Conservation (phyloP, 2,888 invertebrate genomes). For the Dynastes hyllus region DNA sequence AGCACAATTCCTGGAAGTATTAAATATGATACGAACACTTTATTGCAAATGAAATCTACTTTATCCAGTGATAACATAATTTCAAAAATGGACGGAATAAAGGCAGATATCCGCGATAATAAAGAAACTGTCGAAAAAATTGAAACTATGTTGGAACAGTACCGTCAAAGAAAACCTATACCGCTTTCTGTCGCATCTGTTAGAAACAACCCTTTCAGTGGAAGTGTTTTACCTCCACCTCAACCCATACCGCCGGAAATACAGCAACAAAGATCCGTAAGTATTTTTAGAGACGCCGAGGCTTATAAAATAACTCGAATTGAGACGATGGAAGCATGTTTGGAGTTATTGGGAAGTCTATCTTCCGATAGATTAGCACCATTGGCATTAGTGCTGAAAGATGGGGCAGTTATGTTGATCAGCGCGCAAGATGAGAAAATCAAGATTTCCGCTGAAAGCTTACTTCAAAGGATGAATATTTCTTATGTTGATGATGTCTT, state of each 20-base stretch:
- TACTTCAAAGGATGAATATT: constrained; percentile 69
- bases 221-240: constrained; percentile 72
- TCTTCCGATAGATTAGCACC: constrained; percentile 68
- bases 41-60: constrained; percentile 66
- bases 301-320: constrained; percentile 89
- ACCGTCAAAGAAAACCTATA: constrained; percentile 72
- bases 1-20: constrained; percentile 60
- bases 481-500: constrained; percentile 68
- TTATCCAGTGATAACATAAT: constrained; percentile 61
- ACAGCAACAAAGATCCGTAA: constrained; percentile 86
- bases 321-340: constrained; percentile 88
- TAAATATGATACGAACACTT: constrained; percentile 68
- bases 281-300: constrained; percentile 91
- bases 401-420: constrained; percentile 68
- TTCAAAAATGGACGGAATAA: constrained; percentile 57
- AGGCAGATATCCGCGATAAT: constrained; percentile 61
- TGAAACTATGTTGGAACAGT: constrained; percentile 72
- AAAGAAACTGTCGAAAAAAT: constrained; percentile 70
- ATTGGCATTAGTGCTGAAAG: constrained; percentile 67
- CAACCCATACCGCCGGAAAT: constrained; percentile 88
- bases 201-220: constrained; percentile 56
- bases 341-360: constrained; percentile 78
- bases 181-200: constrained; percentile 41
- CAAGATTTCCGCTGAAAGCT: constrained; percentile 66
- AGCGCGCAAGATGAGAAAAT: constrained; percentile 69